Percentiles rank a stretch among this genome's conserved stretches.
phyloP scores from a whole-genome alignment of 2,888 invertebrate species.

The Athetis lepigone region DNA sequence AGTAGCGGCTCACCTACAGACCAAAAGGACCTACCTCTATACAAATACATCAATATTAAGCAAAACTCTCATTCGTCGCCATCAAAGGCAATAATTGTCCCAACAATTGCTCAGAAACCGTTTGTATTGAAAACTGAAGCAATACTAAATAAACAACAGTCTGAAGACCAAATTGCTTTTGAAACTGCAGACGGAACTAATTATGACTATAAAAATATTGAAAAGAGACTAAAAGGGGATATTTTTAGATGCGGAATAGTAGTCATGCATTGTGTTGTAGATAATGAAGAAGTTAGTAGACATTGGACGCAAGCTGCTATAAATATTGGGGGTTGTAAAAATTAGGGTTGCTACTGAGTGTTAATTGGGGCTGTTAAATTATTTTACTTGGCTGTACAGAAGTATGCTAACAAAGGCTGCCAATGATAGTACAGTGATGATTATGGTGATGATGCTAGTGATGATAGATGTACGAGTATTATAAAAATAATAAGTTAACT shows the following conservation, averaged over 20 bases:
- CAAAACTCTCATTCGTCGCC: constrained; percentile 42
- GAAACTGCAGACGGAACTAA: constrained; percentile 78
- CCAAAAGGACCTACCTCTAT: constrained; percentile 4
- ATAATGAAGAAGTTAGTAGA: constrained; percentile 72
- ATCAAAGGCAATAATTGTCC: constrained; percentile 55
- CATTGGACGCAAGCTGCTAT: constrained; percentile 77
- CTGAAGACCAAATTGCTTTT: constrained; percentile 43
- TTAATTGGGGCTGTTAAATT: constrained; percentile 11
- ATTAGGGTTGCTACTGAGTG: constrained; percentile 69
- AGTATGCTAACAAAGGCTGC: no score
- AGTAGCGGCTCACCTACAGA: constrained; percentile 33
- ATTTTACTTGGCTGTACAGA: not conserved
- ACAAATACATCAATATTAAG: constrained; percentile 58
- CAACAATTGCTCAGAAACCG: constrained; percentile 43
- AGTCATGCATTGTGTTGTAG: constrained; percentile 74
- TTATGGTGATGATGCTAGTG: no score
- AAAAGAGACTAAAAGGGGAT: constrained; percentile 60
- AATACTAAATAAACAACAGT: constrained; percentile 57
- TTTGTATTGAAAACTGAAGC: constrained; percentile 48
- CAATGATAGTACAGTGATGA: no score
- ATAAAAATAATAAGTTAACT: no score
- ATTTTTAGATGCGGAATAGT: constrained; percentile 63
- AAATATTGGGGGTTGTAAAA: constrained; percentile 74
- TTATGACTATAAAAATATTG: constrained; percentile 71
- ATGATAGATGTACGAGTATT: no score